Conservation (phyloP, 2,888 invertebrate species). For the Caradrina clavipalpis region DNA sequence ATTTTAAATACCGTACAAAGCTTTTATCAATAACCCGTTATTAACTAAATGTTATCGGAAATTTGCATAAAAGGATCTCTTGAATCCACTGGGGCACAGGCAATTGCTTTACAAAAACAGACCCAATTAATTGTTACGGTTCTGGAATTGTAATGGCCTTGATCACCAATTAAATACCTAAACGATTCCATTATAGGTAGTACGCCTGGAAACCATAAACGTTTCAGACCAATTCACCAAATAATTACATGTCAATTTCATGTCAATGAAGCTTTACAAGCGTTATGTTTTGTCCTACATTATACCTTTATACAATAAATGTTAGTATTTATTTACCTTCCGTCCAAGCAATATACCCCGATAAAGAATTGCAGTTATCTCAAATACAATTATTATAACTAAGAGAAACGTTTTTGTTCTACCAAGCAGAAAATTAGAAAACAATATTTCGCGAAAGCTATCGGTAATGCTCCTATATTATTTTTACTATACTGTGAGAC, state of each 20-base stretch:
- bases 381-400: neutral
- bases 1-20: conserved; percentile 7
- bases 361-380: neutral
- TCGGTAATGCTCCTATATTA: neutral
- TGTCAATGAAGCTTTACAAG: conserved; percentile 37
- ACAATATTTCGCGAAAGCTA: neutral
- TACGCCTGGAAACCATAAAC: conserved; percentile 23
- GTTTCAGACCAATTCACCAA: conserved; percentile 23
- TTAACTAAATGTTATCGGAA: conserved; percentile 1
- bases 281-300: neutral
- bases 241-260: conserved; percentile 28
- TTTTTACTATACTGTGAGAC: neutral
- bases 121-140: conserved; percentile 19
- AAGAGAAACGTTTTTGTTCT: neutral
- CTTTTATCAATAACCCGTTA: conserved; percentile 13
- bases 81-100: neutral
- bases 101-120: conserved; percentile 37
- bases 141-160: conserved; percentile 8
- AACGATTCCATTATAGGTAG: conserved; percentile 22
- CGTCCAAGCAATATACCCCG: neutral
- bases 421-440: conserved; percentile 13
- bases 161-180: conserved; percentile 14
- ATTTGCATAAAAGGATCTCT: conserved; percentile 39
- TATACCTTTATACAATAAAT: neutral
- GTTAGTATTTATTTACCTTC: neutral